Evolutionary conservation across 2,113 vertebrate genomes (phyloP).

Genomic region (Hemichromis elongatus): DNA sequence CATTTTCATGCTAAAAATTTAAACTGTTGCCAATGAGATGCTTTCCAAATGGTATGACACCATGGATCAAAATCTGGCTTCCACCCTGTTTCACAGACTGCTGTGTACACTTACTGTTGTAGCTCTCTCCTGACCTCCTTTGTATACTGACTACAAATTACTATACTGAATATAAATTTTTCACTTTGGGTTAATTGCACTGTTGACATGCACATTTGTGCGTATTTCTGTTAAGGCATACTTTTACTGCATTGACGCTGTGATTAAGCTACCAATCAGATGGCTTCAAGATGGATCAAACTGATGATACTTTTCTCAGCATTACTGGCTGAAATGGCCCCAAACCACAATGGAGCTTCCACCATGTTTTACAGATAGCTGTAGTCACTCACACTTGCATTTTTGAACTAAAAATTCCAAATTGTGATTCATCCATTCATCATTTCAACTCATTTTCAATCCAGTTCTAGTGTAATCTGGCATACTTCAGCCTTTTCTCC

Average conservation of each 20-base stretch:
- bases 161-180: background rate
- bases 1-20: background rate
- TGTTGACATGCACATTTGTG: background rate
- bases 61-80: background rate
- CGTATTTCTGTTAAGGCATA: background rate
- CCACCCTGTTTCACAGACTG: background rate
- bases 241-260: background rate
- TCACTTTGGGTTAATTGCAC: background rate
- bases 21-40: background rate
- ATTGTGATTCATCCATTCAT: background rate
- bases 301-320: background rate
- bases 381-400: background rate
- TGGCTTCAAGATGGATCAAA: background rate
- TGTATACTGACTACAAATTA: background rate
- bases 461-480: background rate
- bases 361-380: background rate
- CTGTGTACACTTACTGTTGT: background rate
- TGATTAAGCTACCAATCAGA: background rate
- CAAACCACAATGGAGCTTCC: background rate
- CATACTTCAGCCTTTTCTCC: background rate
- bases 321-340: background rate
- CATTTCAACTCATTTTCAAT: background rate
- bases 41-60: background rate
- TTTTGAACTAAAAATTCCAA: background rate
- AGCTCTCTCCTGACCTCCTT: background rate